Evolutionary conservation across 1,140 invertebrate species (phyloP).

Genomic region (Teleopsis dalmanni): DNA sequence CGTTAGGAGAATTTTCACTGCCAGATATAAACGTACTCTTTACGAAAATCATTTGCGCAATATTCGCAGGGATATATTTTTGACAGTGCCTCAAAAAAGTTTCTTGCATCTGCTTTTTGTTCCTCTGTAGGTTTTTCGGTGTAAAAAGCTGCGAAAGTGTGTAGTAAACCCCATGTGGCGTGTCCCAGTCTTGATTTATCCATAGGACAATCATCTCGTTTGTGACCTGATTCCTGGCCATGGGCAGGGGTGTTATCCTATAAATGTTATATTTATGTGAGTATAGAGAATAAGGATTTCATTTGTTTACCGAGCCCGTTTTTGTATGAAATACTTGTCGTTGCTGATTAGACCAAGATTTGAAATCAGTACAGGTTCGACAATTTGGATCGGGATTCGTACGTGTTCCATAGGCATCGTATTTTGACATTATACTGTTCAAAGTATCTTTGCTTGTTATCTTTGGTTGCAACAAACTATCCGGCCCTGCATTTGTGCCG

Average conservation of each 20-base stretch:
- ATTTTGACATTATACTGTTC: constrained; percentile 10
- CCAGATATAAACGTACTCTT: constrained; percentile 55
- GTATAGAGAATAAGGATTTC: neutral
- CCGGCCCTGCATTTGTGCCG: too few relatives aligned
- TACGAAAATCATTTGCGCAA: constrained; percentile 84
- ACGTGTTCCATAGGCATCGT: constrained; percentile 10
- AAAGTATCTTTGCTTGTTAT: neutral
- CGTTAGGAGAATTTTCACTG: too few relatives aligned
- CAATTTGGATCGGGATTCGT: constrained; percentile 46
- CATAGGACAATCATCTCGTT: constrained; percentile 59
- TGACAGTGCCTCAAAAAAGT: constrained; percentile 79
- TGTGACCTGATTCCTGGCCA: neutral
- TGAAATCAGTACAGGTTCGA: constrained; percentile 65
- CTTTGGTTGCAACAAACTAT: neutral
- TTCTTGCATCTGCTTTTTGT: constrained; percentile 68
- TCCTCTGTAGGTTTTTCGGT: constrained; percentile 72
- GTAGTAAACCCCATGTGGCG: constrained; percentile 86
- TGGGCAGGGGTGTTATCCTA: too few relatives aligned
- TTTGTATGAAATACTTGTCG: constrained; percentile 46
- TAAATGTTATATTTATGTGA: too few relatives aligned
- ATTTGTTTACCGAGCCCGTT: constrained; percentile 25
- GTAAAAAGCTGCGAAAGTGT: constrained; percentile 95
- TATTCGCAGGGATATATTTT: constrained; percentile 91
- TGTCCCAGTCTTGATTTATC: constrained; percentile 67
- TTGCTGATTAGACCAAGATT: constrained; percentile 61